These are phyloP conservation scores for Drosophila yakuba DNA, from an alignment of 1,140 invertebrate genomes.

Conservation along the genomic window DNA sequence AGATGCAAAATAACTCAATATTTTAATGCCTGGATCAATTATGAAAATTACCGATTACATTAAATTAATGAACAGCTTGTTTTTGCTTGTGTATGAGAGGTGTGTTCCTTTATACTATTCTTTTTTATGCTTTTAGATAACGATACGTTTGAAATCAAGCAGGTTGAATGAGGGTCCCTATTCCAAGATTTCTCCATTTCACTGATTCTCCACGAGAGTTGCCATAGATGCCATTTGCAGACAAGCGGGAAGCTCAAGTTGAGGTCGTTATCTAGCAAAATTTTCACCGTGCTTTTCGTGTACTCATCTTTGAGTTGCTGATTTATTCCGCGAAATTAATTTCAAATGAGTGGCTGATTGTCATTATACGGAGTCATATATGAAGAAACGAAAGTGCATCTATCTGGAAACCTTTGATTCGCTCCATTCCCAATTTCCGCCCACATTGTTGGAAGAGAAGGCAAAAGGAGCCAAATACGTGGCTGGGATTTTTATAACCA, in stretches of 20 bases:
- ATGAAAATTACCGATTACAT: no score
- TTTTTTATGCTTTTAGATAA: constrained; percentile 43
- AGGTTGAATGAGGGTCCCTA: neutral
- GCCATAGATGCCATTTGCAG: constrained; percentile 54
- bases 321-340: constrained; percentile 78
- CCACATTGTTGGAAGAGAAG: constrained; percentile 12
- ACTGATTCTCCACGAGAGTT: constrained; percentile 4
- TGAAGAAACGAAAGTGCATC: constrained; percentile 67
- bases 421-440: constrained; percentile 14
- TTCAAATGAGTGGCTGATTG: constrained; percentile 74
- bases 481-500: constrained; percentile 81
- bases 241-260: constrained; percentile 31
- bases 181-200: constrained; percentile 20
- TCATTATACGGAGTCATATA: constrained; percentile 51
- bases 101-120: constrained; percentile 13
- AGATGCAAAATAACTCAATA: no score
- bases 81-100: constrained; percentile 7
- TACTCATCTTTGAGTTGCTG: constrained; percentile 30
- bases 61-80: no score
- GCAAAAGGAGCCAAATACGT: constrained; percentile 49
- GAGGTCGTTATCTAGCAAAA: neutral
- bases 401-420: constrained; percentile 48
- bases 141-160: constrained; percentile 70
- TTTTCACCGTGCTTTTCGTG: constrained; percentile 9
- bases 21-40: no score